Evolutionary conservation across 2,797 vertebrate species (phyloP), one percentile per base, ranked within the genome.

Genomic region (Sebastes minor): DNA sequence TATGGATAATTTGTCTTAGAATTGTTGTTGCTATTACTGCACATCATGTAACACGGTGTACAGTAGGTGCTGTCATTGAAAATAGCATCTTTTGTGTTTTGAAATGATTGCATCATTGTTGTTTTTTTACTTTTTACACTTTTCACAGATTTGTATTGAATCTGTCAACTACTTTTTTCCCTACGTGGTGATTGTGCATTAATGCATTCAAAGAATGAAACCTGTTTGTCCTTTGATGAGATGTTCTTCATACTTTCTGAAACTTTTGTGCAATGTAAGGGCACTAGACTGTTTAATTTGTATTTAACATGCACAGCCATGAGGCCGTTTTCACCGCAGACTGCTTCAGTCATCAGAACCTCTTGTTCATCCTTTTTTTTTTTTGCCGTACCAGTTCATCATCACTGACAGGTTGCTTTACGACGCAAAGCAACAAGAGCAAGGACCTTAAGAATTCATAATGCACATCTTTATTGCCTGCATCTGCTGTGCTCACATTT

Each of bases 321-420:
- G 66, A 78, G 74, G 59, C 42, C 56, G 60, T 66, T 80, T 72
- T 83, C 73, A 76, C 53, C 10, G n/a, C 71, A 73, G 64, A 81
- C 70, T 76, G 71, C 80, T 70, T 78, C n/a, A 82, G 38, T 89
- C 80, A 85, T 85, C 83, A 87, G 61, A 83, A 83, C 13, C 71
- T 65, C 61, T 66, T 74, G 65, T 74, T 84, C 71, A 75, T 57
- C 59, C 5, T 23, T 80, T 68, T 52, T 52, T 52, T 69, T 38
- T 61, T 74, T 33, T 35, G 12, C 53, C 2, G 9, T 38, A 18
- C 28, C 56, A 72, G 71, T 85, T 81, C 76, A 85, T 85, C 78
- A 83, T 73, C 42, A 67, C 53, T 82, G 78, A 78, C 83, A 80
- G 67, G 64, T 84, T 86, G 83, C 67, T 69, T 80, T 76, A 68